Percentiles rank a stretch among this genome's conserved stretches.
These are phyloP conservation scores for Danaus chrysippus DNA, from an alignment of 2,888 invertebrate genomes.

Conservation along the genomic window DNA sequence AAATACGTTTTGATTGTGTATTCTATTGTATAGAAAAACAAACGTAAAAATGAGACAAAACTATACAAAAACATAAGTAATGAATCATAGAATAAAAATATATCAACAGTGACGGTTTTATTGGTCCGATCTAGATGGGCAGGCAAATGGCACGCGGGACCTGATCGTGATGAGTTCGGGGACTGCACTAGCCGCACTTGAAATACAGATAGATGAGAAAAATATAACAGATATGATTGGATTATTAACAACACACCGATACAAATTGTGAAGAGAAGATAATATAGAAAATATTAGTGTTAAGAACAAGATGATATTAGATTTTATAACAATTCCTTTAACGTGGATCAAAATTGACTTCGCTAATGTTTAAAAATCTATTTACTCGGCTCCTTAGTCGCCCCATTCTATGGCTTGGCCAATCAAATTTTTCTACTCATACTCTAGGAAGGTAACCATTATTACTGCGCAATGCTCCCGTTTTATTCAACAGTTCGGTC, in stretches of 20 bases:
- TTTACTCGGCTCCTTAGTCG: constrained; percentile 40
- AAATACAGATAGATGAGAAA: constrained; percentile 34
- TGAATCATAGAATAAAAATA: constrained; percentile 13
- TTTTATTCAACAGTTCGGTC: constrained; percentile 69
- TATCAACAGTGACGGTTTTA: constrained; percentile 30
- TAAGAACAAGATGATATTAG: constrained; percentile 1
- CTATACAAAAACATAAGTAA: not conserved
- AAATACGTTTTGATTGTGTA: not conserved
- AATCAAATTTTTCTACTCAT: constrained; percentile 54
- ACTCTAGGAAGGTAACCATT: constrained; percentile 64
- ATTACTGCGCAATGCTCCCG: constrained; percentile 56
- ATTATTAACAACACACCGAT: constrained; percentile 21
- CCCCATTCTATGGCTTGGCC: constrained; percentile 35
- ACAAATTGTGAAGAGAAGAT: not conserved
- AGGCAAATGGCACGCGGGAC: constrained; percentile 62
- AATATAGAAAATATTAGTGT: not conserved
- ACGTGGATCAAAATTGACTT: constrained; percentile 7
- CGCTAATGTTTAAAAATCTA: constrained; percentile 32
- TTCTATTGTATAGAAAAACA: no score
- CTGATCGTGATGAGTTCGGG: constrained; percentile 64
- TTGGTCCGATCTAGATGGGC: constrained; percentile 36
- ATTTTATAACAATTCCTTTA: not conserved
- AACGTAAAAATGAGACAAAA: no score
- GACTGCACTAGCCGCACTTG: constrained; percentile 48
- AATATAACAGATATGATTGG: constrained; percentile 27